phyloP scores from a whole-genome alignment of 2,888 invertebrate species.

The Liodrosophila aerea region DNA sequence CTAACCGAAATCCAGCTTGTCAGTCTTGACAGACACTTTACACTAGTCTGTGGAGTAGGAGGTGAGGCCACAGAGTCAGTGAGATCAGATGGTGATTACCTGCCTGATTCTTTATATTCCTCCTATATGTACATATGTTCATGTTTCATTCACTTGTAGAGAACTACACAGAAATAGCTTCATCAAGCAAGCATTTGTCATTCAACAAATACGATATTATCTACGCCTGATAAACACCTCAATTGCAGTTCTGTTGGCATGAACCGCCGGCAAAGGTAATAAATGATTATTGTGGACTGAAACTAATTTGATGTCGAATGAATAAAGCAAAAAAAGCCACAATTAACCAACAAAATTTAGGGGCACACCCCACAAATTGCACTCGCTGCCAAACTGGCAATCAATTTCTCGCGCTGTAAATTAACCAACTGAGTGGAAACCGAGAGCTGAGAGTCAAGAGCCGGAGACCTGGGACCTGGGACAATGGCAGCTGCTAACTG shows the following conservation, averaged over 20 bases:
- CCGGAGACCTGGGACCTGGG: slow-evolving; percentile 15
- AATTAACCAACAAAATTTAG: slow-evolving; percentile 60
- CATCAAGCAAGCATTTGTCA: background rate
- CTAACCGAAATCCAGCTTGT: too few species aligned
- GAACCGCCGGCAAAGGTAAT: slow-evolving; percentile 22
- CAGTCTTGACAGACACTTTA: too few species aligned
- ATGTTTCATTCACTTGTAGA: too few species aligned
- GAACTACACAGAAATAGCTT: too few species aligned
- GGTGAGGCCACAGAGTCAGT: too few species aligned
- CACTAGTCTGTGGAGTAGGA: too few species aligned
- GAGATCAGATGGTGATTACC: too few species aligned
- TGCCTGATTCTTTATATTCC: too few species aligned
- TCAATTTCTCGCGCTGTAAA: slow-evolving; percentile 79
- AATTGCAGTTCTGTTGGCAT: slow-evolving; percentile 50
- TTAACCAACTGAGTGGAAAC: slow-evolving; percentile 62
- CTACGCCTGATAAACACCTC: slow-evolving; percentile 37
- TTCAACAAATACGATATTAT: slow-evolving; percentile 5
- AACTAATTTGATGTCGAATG: slow-evolving; percentile 23
- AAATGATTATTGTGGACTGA: slow-evolving; percentile 29
- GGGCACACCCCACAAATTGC: slow-evolving; percentile 62
- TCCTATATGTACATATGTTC: too few species aligned
- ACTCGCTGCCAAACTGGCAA: slow-evolving; percentile 61
- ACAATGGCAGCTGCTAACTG: slow-evolving; percentile 72
- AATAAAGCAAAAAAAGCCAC: slow-evolving; percentile 38
- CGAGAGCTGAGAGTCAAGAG: background rate